phyloP scores from a whole-genome alignment of 1,140 invertebrate species.

The Bombus huntii region DNA sequence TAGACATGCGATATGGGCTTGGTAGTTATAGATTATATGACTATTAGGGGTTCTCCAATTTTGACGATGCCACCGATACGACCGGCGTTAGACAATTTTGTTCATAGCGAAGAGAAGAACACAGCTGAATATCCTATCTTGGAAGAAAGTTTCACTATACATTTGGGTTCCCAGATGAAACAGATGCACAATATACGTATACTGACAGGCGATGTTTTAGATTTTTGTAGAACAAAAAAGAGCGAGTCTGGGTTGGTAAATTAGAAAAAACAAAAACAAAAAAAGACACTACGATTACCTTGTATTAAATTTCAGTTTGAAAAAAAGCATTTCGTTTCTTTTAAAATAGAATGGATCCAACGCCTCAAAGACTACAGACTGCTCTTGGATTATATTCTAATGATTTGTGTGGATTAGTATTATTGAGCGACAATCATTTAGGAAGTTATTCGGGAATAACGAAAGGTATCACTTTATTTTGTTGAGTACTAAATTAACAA shows the following conservation, averaged over 20 bases:
- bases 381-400: slow-evolving; percentile 96
- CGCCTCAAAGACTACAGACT: slow-evolving; percentile 94
- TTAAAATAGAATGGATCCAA: slow-evolving; percentile 83
- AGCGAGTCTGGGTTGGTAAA: slow-evolving; percentile 80
- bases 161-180: slow-evolving; percentile 98
- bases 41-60: slow-evolving; percentile 76
- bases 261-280: neutral
- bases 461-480: slow-evolving; percentile 83
- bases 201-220: slow-evolving; percentile 92
- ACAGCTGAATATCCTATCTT: slow-evolving; percentile 76
- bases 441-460: slow-evolving; percentile 89
- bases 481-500: neutral
- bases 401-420: slow-evolving; percentile 93
- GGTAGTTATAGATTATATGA: slow-evolving; percentile 24
- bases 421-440: slow-evolving; percentile 91
- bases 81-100: slow-evolving; percentile 67
- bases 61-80: slow-evolving; percentile 73
- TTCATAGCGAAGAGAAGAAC: slow-evolving; percentile 73
- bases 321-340: neutral
- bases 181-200: slow-evolving; percentile 99
- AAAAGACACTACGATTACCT: neutral
- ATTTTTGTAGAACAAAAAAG: slow-evolving; percentile 89
- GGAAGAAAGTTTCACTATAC: slow-evolving; percentile 98
- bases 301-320: neutral
- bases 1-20: neutral